phyloP scores from a whole-genome alignment of 2,888 invertebrate genomes.

The Eurytoma adleriae region DNA sequence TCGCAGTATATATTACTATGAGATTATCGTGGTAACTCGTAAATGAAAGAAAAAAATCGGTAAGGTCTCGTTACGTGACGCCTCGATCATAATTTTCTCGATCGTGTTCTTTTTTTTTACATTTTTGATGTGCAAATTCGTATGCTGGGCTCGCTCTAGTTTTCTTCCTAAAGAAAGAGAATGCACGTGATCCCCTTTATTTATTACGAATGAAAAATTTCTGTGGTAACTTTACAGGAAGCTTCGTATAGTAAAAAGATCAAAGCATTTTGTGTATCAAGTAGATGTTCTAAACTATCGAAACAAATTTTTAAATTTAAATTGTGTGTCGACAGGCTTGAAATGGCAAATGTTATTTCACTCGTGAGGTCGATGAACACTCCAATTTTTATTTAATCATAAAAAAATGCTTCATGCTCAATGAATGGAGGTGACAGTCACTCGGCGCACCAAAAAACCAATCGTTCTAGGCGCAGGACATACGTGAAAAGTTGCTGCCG shows the following conservation, averaged over 20 bases:
- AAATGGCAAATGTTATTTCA: too few relatives aligned
- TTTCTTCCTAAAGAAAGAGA: not conserved
- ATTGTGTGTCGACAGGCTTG: too few relatives aligned
- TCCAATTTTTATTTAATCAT: too few relatives aligned
- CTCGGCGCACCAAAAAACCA: not conserved
- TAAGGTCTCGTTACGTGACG: slow-evolving; percentile 42
- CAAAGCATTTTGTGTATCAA: too few relatives aligned
- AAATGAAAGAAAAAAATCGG: slow-evolving; percentile 30
- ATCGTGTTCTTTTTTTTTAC: slow-evolving; percentile 6
- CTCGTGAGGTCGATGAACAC: too few relatives aligned
- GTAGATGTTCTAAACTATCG: too few relatives aligned
- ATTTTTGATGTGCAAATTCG: slow-evolving; percentile 24
- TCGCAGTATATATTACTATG: slow-evolving; percentile 47
- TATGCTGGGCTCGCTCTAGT: slow-evolving; percentile 49
- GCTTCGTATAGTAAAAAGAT: too few relatives aligned
- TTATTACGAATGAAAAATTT: too few relatives aligned
- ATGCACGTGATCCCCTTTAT: not conserved
- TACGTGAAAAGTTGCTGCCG: not conserved
- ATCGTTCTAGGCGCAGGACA: not conserved
- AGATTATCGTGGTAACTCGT: slow-evolving; percentile 57
- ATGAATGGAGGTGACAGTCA: not conserved
- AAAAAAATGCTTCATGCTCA: too few relatives aligned
- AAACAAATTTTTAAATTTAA: too few relatives aligned
- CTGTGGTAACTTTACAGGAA: too few relatives aligned
- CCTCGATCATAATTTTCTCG: slow-evolving; percentile 34